Evolutionary conservation across 2,113 vertebrate species (phyloP), one percentile per base, ranked within the genome.

Genomic region (Lucifuga dentata): DNA sequence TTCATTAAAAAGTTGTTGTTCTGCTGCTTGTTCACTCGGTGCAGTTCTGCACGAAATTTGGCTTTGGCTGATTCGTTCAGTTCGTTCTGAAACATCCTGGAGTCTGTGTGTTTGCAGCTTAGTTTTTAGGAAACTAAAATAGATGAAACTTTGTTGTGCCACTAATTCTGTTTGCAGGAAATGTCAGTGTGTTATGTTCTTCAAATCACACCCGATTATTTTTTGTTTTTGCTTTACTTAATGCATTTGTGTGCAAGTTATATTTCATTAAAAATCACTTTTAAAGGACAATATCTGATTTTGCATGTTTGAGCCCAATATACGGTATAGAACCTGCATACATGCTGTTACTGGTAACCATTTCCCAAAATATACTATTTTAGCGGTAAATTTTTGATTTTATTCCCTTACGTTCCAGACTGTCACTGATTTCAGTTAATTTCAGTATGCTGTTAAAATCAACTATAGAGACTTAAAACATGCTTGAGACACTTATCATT

Each of bases 251-350:
- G 9, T 24, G 11, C 16, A 64, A 45, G 11, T 45, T 66, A 11
- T 29, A 10, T 49, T 60, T 46, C 58, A 45, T 12, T 44, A 1
- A 38, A 26, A 35, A 44, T 17, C 0, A 15, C 10, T 13, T 24
- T 16, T 13, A 16, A 69, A 63, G 44, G 43, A 29, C 11, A n/a
- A n/a, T n/a, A 3, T 19, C 6, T 45, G 21, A 56, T 39, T 56
- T 46, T 57, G n/a, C n/a, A n/a, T n/a, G n/a, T n/a, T n/a, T n/a
- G n/a, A n/a, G n/a, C n/a, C n/a, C n/a, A n/a, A n/a, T n/a, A n/a
- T n/a, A n/a, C n/a, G n/a, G n/a, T n/a, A n/a, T n/a, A n/a, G n/a
- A n/a, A n/a, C n/a, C n/a, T n/a, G n/a, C n/a, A n/a, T n/a, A n/a
- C n/a, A n/a, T n/a, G n/a, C n/a, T n/a, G n/a, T n/a, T n/a, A n/a